Conservation (phyloP, 2,113 vertebrate genomes). For the Theropithecus gelada region DNA sequence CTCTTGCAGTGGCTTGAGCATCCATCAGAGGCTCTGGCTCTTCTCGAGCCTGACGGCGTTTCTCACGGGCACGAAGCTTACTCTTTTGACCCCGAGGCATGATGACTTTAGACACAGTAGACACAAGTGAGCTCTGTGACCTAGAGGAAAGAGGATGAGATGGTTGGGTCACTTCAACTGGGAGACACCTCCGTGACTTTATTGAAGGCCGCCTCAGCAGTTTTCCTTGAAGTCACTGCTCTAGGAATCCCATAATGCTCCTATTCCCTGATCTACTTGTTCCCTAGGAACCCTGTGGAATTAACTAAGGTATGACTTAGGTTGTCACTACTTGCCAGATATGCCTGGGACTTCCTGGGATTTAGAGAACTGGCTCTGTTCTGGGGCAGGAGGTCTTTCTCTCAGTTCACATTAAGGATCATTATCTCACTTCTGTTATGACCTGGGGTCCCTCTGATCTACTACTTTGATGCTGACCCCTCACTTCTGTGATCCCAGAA, state of each 20-base stretch:
- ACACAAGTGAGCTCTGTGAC: neutral
- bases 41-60: neutral
- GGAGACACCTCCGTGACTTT: neutral
- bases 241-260: neutral
- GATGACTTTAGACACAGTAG: neutral
- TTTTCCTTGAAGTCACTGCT: neutral
- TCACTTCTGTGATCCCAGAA: neutral
- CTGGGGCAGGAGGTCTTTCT: neutral
- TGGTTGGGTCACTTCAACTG: neutral
- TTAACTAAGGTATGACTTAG: neutral
- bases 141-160: neutral
- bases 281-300: neutral
- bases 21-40: neutral
- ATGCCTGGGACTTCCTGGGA: neutral
- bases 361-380: neutral
- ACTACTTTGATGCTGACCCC: neutral
- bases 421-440: neutral
- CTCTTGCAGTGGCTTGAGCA: neutral
- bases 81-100: slow-evolving; percentile 27
- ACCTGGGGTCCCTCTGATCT: neutral
- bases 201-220: neutral
- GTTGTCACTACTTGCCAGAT: neutral
- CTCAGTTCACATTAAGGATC: neutral
- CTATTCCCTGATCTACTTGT: neutral
- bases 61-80: neutral